phyloP scores from a whole-genome alignment of 2,888 invertebrate species.

The Norana najaformis region DNA sequence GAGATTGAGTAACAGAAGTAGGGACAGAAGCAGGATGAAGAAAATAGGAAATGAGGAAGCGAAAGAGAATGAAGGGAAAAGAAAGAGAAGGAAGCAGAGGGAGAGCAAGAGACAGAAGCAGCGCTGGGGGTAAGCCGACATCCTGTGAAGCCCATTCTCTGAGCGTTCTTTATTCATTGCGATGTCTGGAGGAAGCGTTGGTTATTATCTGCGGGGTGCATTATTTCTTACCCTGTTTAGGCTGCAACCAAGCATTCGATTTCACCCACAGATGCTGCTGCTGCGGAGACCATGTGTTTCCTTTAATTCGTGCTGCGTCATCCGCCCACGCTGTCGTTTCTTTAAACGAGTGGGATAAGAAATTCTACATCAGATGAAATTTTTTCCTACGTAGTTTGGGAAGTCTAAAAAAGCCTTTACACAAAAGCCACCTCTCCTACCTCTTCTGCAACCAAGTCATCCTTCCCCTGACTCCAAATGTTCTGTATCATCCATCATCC shows the following conservation, averaged over 20 bases:
- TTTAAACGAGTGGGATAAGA: background rate
- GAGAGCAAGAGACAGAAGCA: background rate
- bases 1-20: background rate
- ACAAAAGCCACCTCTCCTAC: background rate
- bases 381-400: background rate
- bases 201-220: background rate
- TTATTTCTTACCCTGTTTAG: background rate
- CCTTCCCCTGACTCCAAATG: too few species aligned
- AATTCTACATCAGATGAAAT: background rate
- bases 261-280: background rate
- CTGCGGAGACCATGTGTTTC: background rate
- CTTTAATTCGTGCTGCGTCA: background rate
- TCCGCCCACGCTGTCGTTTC: background rate
- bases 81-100: background rate
- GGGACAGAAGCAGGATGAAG: too few species aligned
- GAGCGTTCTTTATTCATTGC: background rate
- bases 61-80: background rate
- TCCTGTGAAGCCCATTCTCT: background rate
- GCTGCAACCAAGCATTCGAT: background rate
- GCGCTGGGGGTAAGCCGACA: background rate
- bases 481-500: too few species aligned
- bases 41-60: background rate
- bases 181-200: background rate
- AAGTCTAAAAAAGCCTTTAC: background rate
- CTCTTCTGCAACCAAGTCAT: too few species aligned